Base-by-base conservation (phyloP, 92 coral and sea anemone species). In the Parazoanthus swiftii region DNA sequence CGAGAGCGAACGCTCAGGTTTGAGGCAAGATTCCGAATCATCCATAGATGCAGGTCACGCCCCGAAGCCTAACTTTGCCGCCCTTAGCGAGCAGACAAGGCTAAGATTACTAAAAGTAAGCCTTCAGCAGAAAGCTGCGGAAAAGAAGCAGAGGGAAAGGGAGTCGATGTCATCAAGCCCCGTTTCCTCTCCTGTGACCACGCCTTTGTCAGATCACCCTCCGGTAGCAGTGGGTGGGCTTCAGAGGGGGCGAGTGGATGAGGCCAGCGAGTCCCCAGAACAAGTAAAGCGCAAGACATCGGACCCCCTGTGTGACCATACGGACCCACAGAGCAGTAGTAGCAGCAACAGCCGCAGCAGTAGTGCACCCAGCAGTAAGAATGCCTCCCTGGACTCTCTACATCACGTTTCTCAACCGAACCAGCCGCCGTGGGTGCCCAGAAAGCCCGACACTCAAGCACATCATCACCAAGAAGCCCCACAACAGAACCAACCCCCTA, bases 41-140 rank as follows among this genome's bases (percentile, higher is more conserved):
- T 5, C 25, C 6, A 86, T 67, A 58, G 86, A 43, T 23, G 18
- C 81, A 10, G 65, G 86, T 15, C 89, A 88, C 44, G 38, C 90
- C 5, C 58, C 84, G 5, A 87, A 84, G 70, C 98, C 96, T 38
- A 91, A 88, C 77, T 97, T 97, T 86, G 91, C 95, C 23, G 85
- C 94, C 6, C 92, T 97, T 58, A 97, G 96, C 56, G 98, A 97
- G 74, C 95, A 93, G 81, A 97, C 99, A 16, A 91, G 96, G 35
- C 67, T 93, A 35, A 89, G 99, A 76, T 85, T 97, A 65, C 85
- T 97, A 42, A 95, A 90, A 79, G 91, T 95, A 29, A 97, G 94
- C 88, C 91, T 97, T 37, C 97, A 93, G 78, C 94, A 95, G 89
- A 97, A 93, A 63, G 99, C 98, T 25, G 93, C 89, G 11, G 99